Conservation (phyloP, 2,797 vertebrate species). For the Nyctalus aviator region DNA sequence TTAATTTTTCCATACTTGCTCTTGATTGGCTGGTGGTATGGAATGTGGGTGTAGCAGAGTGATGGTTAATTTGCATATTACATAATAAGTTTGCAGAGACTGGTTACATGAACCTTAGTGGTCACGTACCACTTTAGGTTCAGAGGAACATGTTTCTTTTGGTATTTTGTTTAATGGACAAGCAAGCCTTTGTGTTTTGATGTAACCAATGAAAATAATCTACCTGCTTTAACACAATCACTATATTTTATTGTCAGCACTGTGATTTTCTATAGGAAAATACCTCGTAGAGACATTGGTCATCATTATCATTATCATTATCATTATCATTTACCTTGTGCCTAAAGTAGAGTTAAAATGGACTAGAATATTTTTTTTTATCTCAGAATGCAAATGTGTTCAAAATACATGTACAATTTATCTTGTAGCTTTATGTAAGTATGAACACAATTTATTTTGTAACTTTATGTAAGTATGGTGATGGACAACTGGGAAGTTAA, state of each 20-base stretch:
- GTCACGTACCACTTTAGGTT: conserved; percentile 8
- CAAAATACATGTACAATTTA: neutral
- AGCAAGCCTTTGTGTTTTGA: conserved; percentile 26
- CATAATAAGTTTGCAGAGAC: conserved; percentile 37
- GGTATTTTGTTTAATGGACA: neutral
- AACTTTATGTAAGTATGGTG: neutral
- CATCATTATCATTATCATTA: neutral
- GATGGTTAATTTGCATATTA: no score
- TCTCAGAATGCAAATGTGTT: neutral
- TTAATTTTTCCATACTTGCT: no score
- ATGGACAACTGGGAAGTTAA: neutral
- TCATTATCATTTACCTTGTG: neutral
- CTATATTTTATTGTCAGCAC: neutral
- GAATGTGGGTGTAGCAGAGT: no score
- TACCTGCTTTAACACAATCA: conserved; percentile 23
- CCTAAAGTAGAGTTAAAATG: neutral
- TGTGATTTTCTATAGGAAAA: conserved; percentile 21
- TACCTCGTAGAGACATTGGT: neutral
- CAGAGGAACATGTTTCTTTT: neutral
- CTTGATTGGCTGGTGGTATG: no score
- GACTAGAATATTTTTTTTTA: neutral
- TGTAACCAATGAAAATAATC: conserved; percentile 15
- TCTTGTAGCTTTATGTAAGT: neutral
- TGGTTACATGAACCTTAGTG: conserved; percentile 1
- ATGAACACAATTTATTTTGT: neutral